These are phyloP conservation scores for Apodemus agrarius DNA, from an alignment of 2,797 vertebrate species.

Conservation along the genomic window DNA sequence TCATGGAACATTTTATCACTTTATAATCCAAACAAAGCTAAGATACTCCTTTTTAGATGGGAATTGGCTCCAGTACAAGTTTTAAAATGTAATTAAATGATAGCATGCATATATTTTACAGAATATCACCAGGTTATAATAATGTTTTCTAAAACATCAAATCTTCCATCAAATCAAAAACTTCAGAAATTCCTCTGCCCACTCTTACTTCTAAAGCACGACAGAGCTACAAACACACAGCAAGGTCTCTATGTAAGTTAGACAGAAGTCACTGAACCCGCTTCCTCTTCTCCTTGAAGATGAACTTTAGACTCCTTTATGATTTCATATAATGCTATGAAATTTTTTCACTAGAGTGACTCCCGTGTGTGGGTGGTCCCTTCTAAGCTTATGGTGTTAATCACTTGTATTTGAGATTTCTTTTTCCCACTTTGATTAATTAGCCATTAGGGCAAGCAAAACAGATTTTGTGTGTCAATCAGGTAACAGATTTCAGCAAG, in stretches of 20 bases:
- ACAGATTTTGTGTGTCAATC: slow-evolving; percentile 55
- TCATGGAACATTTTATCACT: slow-evolving; percentile 23
- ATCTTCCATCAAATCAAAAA: slow-evolving; percentile 26
- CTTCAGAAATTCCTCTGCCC: not conserved
- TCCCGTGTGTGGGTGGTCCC: slow-evolving; percentile 2
- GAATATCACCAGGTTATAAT: not conserved
- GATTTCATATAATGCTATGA: not conserved
- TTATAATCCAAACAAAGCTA: slow-evolving; percentile 43
- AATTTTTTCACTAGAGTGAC: not conserved
- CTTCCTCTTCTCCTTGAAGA: not conserved
- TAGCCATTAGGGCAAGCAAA: slow-evolving; percentile 53
- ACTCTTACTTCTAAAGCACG: not conserved
- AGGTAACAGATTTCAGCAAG: slow-evolving; percentile 47
- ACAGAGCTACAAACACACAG: not conserved
- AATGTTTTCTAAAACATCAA: slow-evolving; percentile 33
- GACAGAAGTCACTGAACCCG: not conserved
- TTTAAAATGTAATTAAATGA: not conserved
- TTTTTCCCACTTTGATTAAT: slow-evolving; percentile 43
- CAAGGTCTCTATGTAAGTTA: not conserved
- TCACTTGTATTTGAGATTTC: slow-evolving; percentile 32
- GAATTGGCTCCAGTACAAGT: not conserved
- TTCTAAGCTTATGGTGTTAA: slow-evolving; percentile 48
- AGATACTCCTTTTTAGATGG: not conserved
- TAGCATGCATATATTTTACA: not conserved
- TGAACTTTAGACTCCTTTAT: not conserved